Base-by-base conservation (phyloP, 2,113 vertebrate genomes). In the Syngnathus floridae region DNA sequence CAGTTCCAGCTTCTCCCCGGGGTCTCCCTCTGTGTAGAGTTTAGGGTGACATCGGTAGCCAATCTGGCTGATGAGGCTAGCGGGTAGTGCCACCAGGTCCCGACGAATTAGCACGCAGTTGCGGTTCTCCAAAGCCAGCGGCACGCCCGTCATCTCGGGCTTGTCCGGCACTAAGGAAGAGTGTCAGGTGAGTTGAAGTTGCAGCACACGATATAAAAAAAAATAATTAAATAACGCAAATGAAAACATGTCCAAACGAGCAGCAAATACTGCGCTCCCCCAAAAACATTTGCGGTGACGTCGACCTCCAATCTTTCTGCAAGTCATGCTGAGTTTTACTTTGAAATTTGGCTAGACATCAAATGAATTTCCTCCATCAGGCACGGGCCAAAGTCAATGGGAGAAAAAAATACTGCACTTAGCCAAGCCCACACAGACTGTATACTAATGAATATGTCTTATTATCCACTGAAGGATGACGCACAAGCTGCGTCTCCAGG, bases 41-140 rank as follows among this genome's bases (percentile, higher is more conserved):
- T 99, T 98, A 0, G 95, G 95, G 87, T 99, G 97, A 84, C 97
- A 99, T n/a, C 97, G 93, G 83, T 99, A 98, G 0, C 97, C 97
- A 0, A 99, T 99, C 82, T 99, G 97, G 79, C 94, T 98, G 91
- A 99, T 95, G 55, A 99, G 93, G 72, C 96, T 98, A 73, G 97
- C 96, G 0, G 97, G 97, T 56, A 99, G 92, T 0, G 97, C 95
- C 35, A 98, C 95, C 38, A 98, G 90, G 67, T 99, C 97, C 0
- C 97, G 89, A 5, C 97, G 94, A 75, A 99, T 95, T 80, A 99
- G 93, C 35, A 99, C 95, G 0, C 96, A 98, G 41, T 95, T 96
- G 17, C 95, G 96, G 82, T 90, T 95, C 87, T 99, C 97, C 82
- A 91, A 82, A 41, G 89, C 73, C 84, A 99, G 83, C 0, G 95